Base-by-base conservation (phyloP, 2,797 vertebrate genomes). In the Enteromius radiatus region DNA sequence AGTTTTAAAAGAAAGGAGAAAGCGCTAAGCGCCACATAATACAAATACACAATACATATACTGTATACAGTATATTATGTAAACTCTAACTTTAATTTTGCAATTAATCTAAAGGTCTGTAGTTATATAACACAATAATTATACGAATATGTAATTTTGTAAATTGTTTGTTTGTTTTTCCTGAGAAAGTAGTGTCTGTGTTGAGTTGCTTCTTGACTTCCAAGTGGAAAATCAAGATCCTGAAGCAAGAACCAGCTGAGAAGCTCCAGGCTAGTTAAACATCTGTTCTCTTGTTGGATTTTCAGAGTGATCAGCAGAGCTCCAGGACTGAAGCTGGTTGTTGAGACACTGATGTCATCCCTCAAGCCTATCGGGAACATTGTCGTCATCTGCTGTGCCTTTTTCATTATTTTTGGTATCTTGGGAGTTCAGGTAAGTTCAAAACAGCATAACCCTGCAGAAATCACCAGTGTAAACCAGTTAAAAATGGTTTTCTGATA, bases 321-420 rank as follows among this genome's bases (percentile, higher is more conserved):
- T 3, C 98, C 98, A 17, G 98, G 98, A 14, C 93, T 99, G 89
- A 99, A 99, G 91, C 93, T 99, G 89, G 98, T 99, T 83, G 98
- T 99, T 43, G 98, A 99, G 91, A 99, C 98, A 0, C 92, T 99
- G 80, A 99, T 99, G 97, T 98, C 98, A 0, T 99, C 98, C 0
- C 93, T 99, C 87, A 99, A 99, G 88, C 98, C 98, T 84, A 99
- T 99, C 6, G 98, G 98, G 83, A 99, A 99, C 93, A 99, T 99
- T 0, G 98, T 99, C 92, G 97, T 99, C 91, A 99, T 99, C 92
- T 99, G 98, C 92, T 99, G 98, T 88, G 98, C 98, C 84, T 99
- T 99, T 93, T 99, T 99, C 95, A 99, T 99, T 88, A 99, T 99
- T 93, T 99, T 99, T 71, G 98, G 98, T 88, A 99, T 99, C 92